phyloP scores from a whole-genome alignment of 2,888 invertebrate species.

The Liodrosophila aerea region DNA sequence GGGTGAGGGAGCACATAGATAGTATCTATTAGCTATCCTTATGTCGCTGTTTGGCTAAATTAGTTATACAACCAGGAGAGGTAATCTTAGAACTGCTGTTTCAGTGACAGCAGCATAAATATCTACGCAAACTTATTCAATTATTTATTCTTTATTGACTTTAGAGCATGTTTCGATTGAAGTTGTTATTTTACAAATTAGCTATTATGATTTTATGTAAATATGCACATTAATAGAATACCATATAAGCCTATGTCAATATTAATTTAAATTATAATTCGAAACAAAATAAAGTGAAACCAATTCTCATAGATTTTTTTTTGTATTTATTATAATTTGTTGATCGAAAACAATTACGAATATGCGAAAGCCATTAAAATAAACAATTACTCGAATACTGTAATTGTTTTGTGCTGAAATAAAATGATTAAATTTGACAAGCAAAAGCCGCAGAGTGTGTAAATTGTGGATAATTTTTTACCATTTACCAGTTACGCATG shows the following conservation, averaged over 20 bases:
- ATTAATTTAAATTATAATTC: conserved; percentile 1
- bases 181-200: not conserved
- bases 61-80: no score
- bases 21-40: no score
- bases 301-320: conserved; percentile 53
- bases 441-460: conserved; percentile 61
- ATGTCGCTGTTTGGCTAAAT: no score
- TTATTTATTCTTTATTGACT: no score
- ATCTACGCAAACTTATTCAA: no score
- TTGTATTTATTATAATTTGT: no score
- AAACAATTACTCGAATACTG: conserved; percentile 49
- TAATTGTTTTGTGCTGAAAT: conserved; percentile 47
- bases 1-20: no score
- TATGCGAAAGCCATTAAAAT: conserved; percentile 47
- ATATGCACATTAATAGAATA: not conserved
- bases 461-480: conserved; percentile 50
- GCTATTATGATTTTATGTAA: conserved; percentile 14
- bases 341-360: conserved; percentile 59
- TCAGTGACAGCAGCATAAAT: no score
- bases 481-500: conserved; percentile 18
- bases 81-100: no score
- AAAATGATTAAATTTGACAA: conserved; percentile 71
- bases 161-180: no score
- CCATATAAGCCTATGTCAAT: conserved; percentile 32
- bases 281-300: no score